Evolutionary conservation across 2,113 vertebrate genomes (phyloP).

Genomic region (Peromyscus californicus): DNA sequence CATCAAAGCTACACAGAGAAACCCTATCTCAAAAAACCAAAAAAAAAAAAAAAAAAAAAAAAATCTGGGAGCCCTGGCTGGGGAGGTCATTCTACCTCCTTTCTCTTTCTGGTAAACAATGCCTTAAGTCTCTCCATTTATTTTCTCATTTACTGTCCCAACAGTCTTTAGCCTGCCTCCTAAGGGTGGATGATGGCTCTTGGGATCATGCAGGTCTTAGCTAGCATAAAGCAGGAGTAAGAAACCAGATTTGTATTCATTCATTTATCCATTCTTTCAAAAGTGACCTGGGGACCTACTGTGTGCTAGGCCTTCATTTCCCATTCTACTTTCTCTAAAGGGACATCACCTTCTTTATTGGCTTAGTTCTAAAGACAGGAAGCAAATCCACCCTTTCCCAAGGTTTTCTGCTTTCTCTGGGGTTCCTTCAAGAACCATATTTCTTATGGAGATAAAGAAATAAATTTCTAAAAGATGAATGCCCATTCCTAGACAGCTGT

Average conservation of each 20-base stretch:
- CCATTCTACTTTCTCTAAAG: neutral
- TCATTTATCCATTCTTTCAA: conserved; percentile 32
- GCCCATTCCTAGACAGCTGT: neutral
- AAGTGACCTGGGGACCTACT: neutral
- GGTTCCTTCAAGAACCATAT: neutral
- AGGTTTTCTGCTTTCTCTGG: neutral
- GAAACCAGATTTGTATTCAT: neutral
- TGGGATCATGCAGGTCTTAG: neutral
- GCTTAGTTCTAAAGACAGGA: conserved; percentile 1
- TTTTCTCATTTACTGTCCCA: neutral
- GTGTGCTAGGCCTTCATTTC: neutral
- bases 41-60: too few relatives aligned
- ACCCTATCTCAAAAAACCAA: too few relatives aligned
- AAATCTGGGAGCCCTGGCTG: neutral
- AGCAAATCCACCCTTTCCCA: neutral
- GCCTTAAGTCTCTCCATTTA: neutral
- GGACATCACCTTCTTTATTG: neutral
- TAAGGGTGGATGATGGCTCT: neutral
- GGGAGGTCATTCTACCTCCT: neutral
- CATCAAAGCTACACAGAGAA: too few relatives aligned
- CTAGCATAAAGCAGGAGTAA: neutral
- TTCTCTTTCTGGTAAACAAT: neutral
- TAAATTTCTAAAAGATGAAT: neutral
- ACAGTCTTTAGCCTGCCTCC: neutral
- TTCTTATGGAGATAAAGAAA: conserved; percentile 17